A percentile compares a stretch with the other conserved stretches of the same genome.
phyloP scores from a whole-genome alignment of 35 echinoderm and acorn worm species.

The Stichopus chloronotus region DNA sequence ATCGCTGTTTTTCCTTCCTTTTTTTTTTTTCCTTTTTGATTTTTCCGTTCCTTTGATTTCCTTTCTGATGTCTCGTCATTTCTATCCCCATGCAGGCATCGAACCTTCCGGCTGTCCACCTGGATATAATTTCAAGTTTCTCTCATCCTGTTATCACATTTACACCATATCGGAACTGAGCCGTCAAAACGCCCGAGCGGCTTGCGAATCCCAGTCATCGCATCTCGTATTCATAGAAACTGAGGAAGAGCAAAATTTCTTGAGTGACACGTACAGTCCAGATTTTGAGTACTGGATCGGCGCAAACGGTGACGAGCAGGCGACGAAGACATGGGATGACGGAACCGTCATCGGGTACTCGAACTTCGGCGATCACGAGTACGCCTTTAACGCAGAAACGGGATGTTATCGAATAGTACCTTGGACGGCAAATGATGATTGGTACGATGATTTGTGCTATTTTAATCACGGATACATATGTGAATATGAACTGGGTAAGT shows the following conservation, averaged over 20 bases:
- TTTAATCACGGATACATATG: neutral
- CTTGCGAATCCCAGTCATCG: neutral
- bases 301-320: neutral
- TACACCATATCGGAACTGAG: neutral
- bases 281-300: neutral
- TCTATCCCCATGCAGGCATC: no score
- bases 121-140: no score
- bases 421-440: neutral
- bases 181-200: neutral
- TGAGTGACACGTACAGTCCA: neutral
- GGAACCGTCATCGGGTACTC: neutral
- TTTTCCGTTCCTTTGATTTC: no score
- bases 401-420: neutral
- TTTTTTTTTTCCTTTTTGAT: no score
- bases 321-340: neutral
- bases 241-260: neutral
- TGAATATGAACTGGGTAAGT: neutral
- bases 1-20: no score
- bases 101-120: no score
- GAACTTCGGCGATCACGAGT: neutral
- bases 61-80: no score
- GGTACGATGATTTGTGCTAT: neutral
- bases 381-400: neutral
- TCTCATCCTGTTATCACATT: neutral
- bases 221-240: conserved; percentile 1